Percentiles rank a stretch among this genome's conserved stretches.
These are phyloP conservation scores for Orchesella cincta DNA, from an alignment of 1,140 invertebrate genomes.

Conservation along the genomic window DNA sequence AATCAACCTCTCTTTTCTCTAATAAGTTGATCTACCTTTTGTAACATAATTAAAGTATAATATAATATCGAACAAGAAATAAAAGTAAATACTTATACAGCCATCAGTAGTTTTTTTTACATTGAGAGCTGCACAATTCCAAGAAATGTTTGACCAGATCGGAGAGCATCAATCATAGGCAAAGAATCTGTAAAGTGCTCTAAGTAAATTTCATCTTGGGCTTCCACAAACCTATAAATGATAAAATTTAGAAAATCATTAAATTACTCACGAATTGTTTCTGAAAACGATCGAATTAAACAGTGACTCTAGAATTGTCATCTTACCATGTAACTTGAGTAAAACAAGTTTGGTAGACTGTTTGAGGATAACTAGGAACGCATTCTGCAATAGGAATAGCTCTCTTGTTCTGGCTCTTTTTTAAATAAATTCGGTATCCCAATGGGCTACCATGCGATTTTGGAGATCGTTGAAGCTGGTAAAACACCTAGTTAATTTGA, in stretches of 20 bases:
- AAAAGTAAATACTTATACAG: no score
- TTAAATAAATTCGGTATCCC: constrained; percentile 42
- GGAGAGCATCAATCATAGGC: constrained; percentile 43
- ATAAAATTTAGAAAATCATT: background rate
- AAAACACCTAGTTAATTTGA: no score
- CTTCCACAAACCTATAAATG: constrained; percentile 38
- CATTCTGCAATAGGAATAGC: constrained; percentile 41
- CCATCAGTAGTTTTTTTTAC: no score
- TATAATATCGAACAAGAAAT: no score
- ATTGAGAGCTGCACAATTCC: constrained; percentile 38
- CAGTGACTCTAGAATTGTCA: background rate
- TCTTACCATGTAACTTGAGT: constrained; percentile 44
- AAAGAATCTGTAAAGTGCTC: constrained; percentile 42
- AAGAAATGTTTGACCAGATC: constrained; percentile 44
- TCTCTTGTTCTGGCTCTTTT: constrained; percentile 27
- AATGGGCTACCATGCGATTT: constrained; percentile 21
- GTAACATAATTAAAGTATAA: no score
- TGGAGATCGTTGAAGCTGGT: constrained; percentile 18
- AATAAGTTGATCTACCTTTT: no score
- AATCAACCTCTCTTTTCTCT: no score
- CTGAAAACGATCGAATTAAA: background rate
- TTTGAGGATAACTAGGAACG: constrained; percentile 40
- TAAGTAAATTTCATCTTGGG: constrained; percentile 42
- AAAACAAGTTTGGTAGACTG: constrained; percentile 44
- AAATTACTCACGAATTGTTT: background rate